phyloP scores from a whole-genome alignment of 2,888 invertebrate species.

The Orchesella flavescens region DNA sequence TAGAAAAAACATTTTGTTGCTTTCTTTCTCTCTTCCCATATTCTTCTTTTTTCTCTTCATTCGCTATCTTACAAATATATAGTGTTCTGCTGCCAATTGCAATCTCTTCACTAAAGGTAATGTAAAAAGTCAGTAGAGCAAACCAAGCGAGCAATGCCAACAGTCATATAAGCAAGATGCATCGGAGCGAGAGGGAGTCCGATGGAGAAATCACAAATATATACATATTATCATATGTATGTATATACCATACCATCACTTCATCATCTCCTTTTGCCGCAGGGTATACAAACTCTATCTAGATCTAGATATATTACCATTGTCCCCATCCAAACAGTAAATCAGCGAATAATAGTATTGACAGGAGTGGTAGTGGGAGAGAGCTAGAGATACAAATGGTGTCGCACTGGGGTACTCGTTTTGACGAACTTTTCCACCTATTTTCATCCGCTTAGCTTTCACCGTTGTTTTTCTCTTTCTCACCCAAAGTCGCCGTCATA shows the following conservation, averaged over 20 bases:
- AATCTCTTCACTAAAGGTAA: constrained; percentile 39
- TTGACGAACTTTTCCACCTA: constrained; percentile 37
- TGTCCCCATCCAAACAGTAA: constrained; percentile 49
- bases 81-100: constrained; percentile 51
- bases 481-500: neutral
- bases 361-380: constrained; percentile 9
- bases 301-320: constrained; percentile 67
- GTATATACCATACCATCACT: too few species aligned
- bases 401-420: constrained; percentile 4
- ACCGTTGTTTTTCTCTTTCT: constrained; percentile 3
- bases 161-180: constrained; percentile 54
- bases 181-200: constrained; percentile 29
- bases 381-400: constrained; percentile 21
- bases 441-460: constrained; percentile 29
- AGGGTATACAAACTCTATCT: constrained; percentile 55
- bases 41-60: constrained; percentile 25
- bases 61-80: constrained; percentile 5
- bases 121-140: constrained; percentile 31
- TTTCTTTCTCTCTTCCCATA: constrained; percentile 44
- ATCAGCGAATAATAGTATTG: constrained; percentile 57
- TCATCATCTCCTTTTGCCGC: constrained; percentile 41
- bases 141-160: constrained; percentile 55
- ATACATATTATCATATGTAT: constrained; percentile 8
- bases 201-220: constrained; percentile 38
- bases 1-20: constrained; percentile 59